Evolutionary conservation across 1,140 invertebrate genomes (phyloP).

Genomic region (Spodoptera litura): DNA sequence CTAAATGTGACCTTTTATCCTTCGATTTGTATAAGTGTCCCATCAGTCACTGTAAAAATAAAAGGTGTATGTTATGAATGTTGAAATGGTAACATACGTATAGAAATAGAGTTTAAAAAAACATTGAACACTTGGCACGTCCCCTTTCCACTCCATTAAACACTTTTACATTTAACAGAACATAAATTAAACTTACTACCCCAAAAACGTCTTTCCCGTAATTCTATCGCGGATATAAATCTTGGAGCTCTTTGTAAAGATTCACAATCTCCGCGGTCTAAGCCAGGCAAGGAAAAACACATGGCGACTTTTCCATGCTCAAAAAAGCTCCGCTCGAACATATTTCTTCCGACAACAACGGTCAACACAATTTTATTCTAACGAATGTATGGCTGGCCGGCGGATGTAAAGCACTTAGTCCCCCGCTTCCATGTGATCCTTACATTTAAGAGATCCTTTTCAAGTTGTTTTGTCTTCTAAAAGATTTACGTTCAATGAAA

Average conservation of each 20-base stretch:
- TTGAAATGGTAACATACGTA: too few relatives aligned
- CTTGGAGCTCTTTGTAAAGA: slow-evolving; percentile 12
- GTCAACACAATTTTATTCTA: slow-evolving; percentile 40
- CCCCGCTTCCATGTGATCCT: slow-evolving; percentile 11
- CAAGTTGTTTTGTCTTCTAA: slow-evolving; percentile 42
- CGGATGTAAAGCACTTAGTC: slow-evolving; percentile 46
- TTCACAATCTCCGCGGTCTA: slow-evolving; percentile 23
- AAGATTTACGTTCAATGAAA: slow-evolving; percentile 46
- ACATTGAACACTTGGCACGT: background rate
- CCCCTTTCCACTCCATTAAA: slow-evolving; percentile 7
- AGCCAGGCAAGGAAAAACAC: background rate
- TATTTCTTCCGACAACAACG: slow-evolving; percentile 38
- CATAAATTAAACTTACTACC: slow-evolving; percentile 13
- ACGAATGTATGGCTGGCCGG: slow-evolving; percentile 31
- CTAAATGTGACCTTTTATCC: too few relatives aligned
- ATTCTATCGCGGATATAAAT: slow-evolving; percentile 5
- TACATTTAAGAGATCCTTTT: slow-evolving; percentile 45
- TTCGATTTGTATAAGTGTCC: too few relatives aligned
- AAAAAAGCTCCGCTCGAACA: slow-evolving; percentile 30
- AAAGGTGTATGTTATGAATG: too few relatives aligned
- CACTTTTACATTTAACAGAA: slow-evolving; percentile 1
- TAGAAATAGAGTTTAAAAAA: background rate
- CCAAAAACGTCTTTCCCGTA: background rate
- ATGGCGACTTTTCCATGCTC: background rate
- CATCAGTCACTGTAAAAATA: too few relatives aligned